Base-by-base conservation (phyloP, 2,113 vertebrate genomes). In the Bucco capensis region DNA sequence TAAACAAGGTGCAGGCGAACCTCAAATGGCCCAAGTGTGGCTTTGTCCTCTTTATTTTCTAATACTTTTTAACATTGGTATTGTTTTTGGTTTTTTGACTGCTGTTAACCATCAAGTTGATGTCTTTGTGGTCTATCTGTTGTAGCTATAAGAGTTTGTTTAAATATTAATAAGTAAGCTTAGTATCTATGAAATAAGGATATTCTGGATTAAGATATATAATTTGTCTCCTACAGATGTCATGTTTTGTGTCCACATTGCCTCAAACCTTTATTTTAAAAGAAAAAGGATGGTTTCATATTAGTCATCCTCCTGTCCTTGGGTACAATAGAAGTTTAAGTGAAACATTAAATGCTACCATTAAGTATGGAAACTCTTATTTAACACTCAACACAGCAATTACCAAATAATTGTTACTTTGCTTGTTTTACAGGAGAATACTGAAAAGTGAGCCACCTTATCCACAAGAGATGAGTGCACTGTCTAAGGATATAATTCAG, bases 381-480 rank as follows among this genome's bases (percentile, higher is more conserved):
- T 87, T 91, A 89, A 86, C 37, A 78, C 24, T 53, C 5, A 37
- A 31, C 17, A 22, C 31, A 80, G 28, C 80, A 77, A 70, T 82
- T 92, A 40, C 9, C 7, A 61, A 30, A 49, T 65, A 69, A 35
- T 35, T 88, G n/a, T 91, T 80, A 13, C 89, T 90, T 94, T 91
- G 8, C 76, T 76, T 81, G 14, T 78, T 83, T 91, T 91, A 25
- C 96, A 99, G 99, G 98, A 98, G 99, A 97, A 99, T 99, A 96
- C 97, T 98, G 86, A 99, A 99, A 97, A 99, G 98, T 87, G 99
- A 99, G 90, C 99, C 99, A 92, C 99, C 99, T 11, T 99, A 99
- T 91, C 98, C 99, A 56, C 98, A 98, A 97, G 98, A 99, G 87
- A 99, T 99, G 97, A 98, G 98, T 64, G 96, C 98, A 30, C 78